Conservation (phyloP, 2,113 vertebrate genomes). For the Girardinichthys multiradiatus region DNA sequence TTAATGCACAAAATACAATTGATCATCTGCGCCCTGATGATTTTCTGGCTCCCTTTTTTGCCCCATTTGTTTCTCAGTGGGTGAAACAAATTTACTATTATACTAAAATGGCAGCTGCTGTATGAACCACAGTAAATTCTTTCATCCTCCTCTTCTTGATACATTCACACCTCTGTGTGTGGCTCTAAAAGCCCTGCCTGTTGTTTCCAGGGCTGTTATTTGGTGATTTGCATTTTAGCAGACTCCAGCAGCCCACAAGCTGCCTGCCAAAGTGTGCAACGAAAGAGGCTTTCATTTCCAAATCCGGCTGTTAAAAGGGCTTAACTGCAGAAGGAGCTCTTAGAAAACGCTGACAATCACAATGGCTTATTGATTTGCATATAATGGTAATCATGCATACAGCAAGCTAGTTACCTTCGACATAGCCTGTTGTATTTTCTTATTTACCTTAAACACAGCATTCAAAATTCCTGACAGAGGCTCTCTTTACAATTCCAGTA, state of each 20-base stretch:
- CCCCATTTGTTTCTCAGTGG: neutral
- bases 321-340: slow-evolving; percentile 60
- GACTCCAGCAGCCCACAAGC: slow-evolving; percentile 16
- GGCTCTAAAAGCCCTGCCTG: slow-evolving; percentile 7
- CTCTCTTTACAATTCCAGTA: neutral
- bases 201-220: slow-evolving; percentile 24
- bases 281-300: slow-evolving; percentile 57
- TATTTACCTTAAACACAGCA: neutral
- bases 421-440: neutral
- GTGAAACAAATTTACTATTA: slow-evolving; percentile 2
- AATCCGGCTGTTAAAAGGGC: slow-evolving; percentile 59
- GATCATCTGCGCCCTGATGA: neutral
- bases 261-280: slow-evolving; percentile 27
- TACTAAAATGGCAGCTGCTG: neutral
- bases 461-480: neutral
- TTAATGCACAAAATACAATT: neutral
- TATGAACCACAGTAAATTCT: slow-evolving; percentile 18
- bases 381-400: slow-evolving; percentile 11
- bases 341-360: slow-evolving; percentile 35
- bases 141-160: neutral
- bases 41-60: no score
- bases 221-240: slow-evolving; percentile 22
- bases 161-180: slow-evolving; percentile 28
- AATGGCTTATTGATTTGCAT: slow-evolving; percentile 30
- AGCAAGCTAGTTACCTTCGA: slow-evolving; percentile 3